Evolutionary conservation across 1,140 invertebrate species (phyloP).

Genomic region (Pseudomyrmex cubaensis): DNA sequence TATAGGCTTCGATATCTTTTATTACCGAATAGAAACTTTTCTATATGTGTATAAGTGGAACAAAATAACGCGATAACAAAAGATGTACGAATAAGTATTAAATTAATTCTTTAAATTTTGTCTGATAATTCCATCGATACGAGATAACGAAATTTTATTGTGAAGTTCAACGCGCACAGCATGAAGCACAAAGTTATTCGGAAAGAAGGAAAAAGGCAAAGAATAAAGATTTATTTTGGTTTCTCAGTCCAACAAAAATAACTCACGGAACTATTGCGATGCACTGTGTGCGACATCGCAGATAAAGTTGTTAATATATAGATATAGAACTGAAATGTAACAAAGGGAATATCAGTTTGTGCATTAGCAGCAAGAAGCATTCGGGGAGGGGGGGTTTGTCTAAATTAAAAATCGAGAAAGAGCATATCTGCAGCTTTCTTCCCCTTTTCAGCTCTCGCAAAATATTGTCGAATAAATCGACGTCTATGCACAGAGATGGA

Average conservation of each 20-base stretch:
- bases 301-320: constrained; percentile 25
- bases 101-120: background rate
- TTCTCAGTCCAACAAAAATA: constrained; percentile 15
- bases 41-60: background rate
- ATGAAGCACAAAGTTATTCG: background rate
- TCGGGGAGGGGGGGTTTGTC: background rate
- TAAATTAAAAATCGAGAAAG: constrained; percentile 42
- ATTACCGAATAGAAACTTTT: background rate
- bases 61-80: background rate
- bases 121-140: background rate
- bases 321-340: background rate
- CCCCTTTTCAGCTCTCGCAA: background rate
- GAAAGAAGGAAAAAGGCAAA: background rate
- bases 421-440: too few species aligned
- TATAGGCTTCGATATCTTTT: background rate
- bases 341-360: constrained; percentile 6
- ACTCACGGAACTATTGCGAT: background rate
- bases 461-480: constrained; percentile 28
- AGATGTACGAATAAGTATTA: background rate
- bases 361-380: background rate
- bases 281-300: background rate
- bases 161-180: background rate
- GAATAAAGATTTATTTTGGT: constrained; percentile 27
- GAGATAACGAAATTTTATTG: background rate
- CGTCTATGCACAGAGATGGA: background rate